Percentiles rank a stretch among this genome's conserved stretches.
Conservation (phyloP, 2,113 vertebrate species). For the Microcebus murinus region DNA sequence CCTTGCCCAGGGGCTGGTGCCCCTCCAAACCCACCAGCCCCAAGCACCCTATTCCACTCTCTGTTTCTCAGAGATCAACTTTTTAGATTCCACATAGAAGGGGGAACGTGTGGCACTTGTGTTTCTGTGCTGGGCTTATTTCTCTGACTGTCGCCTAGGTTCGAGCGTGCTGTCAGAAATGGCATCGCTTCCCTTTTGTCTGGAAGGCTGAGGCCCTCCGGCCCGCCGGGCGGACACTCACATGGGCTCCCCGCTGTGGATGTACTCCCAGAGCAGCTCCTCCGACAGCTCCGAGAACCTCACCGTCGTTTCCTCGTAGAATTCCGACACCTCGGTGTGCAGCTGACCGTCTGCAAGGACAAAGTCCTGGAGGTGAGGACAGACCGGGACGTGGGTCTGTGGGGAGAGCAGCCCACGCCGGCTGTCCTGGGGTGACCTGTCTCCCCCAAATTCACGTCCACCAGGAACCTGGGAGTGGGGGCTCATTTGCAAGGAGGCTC, state of each 20-base stretch:
- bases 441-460: fast-evolving
- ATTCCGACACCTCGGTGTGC: slow-evolving; percentile 87
- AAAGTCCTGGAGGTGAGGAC: fast-evolving
- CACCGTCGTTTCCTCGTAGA: slow-evolving; percentile 96
- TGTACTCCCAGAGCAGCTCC: slow-evolving; percentile 95
- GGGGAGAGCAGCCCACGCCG: not conserved
- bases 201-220: not conserved
- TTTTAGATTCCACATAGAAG: not conserved
- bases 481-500: fast-evolving
- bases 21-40: no score
- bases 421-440: no score
- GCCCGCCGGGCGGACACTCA: slow-evolving; percentile 75
- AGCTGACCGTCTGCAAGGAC: slow-evolving; percentile 81
- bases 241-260: slow-evolving; percentile 97
- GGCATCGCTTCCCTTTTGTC: no score
- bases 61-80: no score
- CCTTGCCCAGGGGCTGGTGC: not conserved
- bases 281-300: slow-evolving; percentile 96
- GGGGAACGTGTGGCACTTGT: not conserved
- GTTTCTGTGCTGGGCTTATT: not conserved
- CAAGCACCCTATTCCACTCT: no score
- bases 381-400: fast-evolving
- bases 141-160: not conserved
- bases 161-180: no score
- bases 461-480: fast-evolving